Evolutionary conservation across 1,140 invertebrate species (phyloP).

Genomic region (Chlorops oryzae): DNA sequence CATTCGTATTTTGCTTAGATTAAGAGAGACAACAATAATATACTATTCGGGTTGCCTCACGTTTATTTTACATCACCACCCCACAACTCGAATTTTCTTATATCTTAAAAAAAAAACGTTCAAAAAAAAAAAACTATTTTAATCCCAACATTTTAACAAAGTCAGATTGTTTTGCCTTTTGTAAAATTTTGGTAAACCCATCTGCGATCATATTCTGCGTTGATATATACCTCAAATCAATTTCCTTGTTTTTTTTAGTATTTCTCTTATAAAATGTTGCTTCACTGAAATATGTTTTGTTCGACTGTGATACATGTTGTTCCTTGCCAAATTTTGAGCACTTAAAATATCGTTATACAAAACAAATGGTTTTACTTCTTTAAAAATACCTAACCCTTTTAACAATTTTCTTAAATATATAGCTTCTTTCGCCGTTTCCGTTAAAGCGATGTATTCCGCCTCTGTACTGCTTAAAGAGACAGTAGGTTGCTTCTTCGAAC

Average conservation of each 20-base stretch:
- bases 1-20: too few species aligned
- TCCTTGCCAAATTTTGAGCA: constrained; percentile 22
- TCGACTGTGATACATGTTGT: constrained; percentile 23
- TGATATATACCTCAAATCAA: constrained; percentile 19
- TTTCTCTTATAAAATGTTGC: constrained; percentile 31
- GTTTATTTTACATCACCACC: too few species aligned
- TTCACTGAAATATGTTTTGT: constrained; percentile 34
- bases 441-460: constrained; percentile 36
- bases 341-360: constrained; percentile 23
- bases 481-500: constrained; percentile 34
- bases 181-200: constrained; percentile 22
- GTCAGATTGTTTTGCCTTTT: constrained; percentile 2
- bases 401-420: constrained; percentile 24
- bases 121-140: too few species aligned
- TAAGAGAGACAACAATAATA: too few species aligned
- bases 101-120: too few species aligned
- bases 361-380: not conserved
- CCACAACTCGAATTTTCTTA: too few species aligned
- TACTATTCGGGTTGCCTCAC: too few species aligned
- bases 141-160: constrained; percentile 6
- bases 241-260: constrained; percentile 8
- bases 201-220: constrained; percentile 21
- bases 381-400: constrained; percentile 6
- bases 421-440: constrained; percentile 25
- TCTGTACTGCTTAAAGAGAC: constrained; percentile 40